Evolutionary conservation across 2,888 invertebrate genomes (phyloP), one percentile per base, ranked within the genome.

Genomic region (Oligia fasciuncula): DNA sequence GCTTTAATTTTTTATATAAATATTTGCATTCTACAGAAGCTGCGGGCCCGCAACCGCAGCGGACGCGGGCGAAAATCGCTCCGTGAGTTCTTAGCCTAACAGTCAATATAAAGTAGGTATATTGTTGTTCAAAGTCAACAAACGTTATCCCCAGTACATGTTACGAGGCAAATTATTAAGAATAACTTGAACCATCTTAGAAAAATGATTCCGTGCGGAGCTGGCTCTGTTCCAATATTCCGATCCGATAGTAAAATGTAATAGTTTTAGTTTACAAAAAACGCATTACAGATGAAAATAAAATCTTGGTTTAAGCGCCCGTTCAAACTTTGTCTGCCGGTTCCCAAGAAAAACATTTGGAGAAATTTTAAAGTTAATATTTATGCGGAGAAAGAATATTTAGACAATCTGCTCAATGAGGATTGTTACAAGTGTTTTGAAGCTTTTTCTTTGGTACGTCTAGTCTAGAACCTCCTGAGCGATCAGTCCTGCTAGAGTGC

Each of bases 261-360:
- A 88, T 85, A 88, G 88, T 83, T 86, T 85, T 76, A 89, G 78
- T 89, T 89, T 79, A 81, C 79, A 86, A 88, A 89, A 89, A 89
- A 85, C 77, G 51, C 79, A 83, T 88, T 86, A 86, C 79, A 79
- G 78, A 84, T 72, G 69, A 86, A 80, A 83, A 89, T 83, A 88
- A 88, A 81, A 79, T 80, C 81, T 68, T 77, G 49, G 80, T 80
- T 88, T 85, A 79, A 85, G 72, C 72, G 75, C 40, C 35, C 71
- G 74, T 68, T 82, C 67, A 81, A 88, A 88, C 76, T 88, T 89
- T 70, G 72, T 43, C 73, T 79, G 68, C 65, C 29, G 14, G 69
- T 73, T 79, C 49, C 35, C 19, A 84, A 88, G 77, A 81, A 88
- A 80, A 89, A 86, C 80, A 83, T 73, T 87, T 77, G 63, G 73